Conservation (phyloP, 2,888 invertebrate genomes). For the Eupithecia pulchellata region DNA sequence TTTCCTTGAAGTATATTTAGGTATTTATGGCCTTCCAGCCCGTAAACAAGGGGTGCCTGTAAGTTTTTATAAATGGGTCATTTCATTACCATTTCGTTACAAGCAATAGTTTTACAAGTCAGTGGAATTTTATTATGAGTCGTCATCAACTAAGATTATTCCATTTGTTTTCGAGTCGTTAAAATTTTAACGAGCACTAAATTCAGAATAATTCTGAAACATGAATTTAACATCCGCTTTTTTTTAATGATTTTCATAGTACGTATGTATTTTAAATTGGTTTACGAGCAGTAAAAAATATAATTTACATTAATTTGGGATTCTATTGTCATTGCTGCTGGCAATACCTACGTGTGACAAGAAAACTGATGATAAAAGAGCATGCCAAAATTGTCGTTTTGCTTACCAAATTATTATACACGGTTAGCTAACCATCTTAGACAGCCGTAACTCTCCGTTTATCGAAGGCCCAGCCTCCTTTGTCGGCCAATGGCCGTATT, state of each 20-base stretch:
- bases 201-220: neutral
- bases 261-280: neutral
- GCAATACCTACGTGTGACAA: neutral
- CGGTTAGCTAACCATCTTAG: conserved; percentile 10
- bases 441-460: conserved; percentile 43
- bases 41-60: conserved; percentile 56
- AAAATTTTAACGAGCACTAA: neutral
- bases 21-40: conserved; percentile 51
- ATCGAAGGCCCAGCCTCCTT: conserved; percentile 52
- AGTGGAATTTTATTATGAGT: neutral
- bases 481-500: conserved; percentile 62
- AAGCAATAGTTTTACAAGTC: neutral
- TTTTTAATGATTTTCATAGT: neutral
- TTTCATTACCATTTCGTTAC: conserved; percentile 8
- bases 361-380: neutral
- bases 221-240: neutral
- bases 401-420: neutral
- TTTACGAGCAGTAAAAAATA: neutral
- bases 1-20: conserved; percentile 43
- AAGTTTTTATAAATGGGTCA: conserved; percentile 41
- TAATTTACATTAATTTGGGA: neutral
- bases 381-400: neutral
- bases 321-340: neutral
- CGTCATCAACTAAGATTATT: neutral
- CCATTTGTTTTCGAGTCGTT: neutral